A percentile compares a stretch with the other conserved stretches of the same genome.
Evolutionary conservation across 2,888 invertebrate genomes (phyloP).

Genomic region (Hypomecis punctinalis): DNA sequence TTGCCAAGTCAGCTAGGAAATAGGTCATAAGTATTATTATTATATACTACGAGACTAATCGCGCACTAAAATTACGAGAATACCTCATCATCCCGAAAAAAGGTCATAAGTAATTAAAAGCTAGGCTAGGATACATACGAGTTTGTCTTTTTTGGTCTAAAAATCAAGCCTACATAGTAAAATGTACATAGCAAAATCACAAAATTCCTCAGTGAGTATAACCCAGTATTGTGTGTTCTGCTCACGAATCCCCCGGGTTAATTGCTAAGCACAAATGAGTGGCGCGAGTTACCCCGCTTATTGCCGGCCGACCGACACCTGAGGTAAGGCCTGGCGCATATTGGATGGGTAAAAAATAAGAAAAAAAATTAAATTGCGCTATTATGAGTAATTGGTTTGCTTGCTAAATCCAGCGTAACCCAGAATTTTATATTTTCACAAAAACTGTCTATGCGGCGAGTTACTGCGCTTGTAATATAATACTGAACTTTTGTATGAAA

Average conservation of each 20-base stretch:
- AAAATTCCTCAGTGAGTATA: conserved; percentile 45
- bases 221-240: conserved; percentile 55
- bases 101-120: too few relatives aligned
- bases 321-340: conserved; percentile 49
- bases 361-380: not conserved
- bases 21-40: too few relatives aligned
- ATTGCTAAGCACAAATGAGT: conserved; percentile 80
- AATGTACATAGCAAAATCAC: conserved; percentile 31
- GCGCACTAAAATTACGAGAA: too few relatives aligned
- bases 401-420: too few relatives aligned
- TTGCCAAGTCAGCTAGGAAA: too few relatives aligned
- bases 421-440: too few relatives aligned
- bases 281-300: conserved; percentile 63
- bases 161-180: not conserved
- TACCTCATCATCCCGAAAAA: too few relatives aligned
- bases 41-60: too few relatives aligned
- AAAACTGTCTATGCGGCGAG: too few relatives aligned
- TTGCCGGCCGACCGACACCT: conserved; percentile 70
- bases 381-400: not conserved
- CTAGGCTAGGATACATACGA: too few relatives aligned
- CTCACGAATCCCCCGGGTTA: conserved; percentile 73
- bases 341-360: conserved; percentile 21
- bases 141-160: not conserved
- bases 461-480: too few relatives aligned
- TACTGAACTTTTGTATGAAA: too few relatives aligned